Conservation (phyloP, 1,140 invertebrate genomes). For the Portunus trituberculatus region DNA sequence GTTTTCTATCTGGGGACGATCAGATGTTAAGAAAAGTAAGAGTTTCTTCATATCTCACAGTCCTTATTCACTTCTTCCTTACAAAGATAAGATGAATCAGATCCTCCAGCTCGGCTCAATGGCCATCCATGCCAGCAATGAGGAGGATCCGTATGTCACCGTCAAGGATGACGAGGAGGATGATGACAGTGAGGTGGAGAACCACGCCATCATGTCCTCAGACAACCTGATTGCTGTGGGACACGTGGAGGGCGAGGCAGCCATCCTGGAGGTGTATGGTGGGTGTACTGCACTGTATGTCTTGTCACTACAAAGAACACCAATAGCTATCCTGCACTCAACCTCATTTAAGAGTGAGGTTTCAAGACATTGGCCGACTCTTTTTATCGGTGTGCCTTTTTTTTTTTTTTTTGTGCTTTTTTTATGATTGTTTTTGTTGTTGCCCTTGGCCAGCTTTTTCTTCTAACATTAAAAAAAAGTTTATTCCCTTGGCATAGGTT, state of each 20-base stretch:
- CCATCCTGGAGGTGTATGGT: constrained; percentile 93
- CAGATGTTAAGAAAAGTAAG: not conserved
- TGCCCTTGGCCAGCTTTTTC: no score
- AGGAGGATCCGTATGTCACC: constrained; percentile 84
- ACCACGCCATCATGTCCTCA: constrained; percentile 92
- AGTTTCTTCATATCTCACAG: not conserved
- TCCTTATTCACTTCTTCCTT: not conserved
- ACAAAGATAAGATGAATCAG: constrained; percentile 50
- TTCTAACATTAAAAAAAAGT: no score
- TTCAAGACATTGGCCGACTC: no score
- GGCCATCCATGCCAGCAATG: constrained; percentile 80
- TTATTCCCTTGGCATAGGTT: no score
- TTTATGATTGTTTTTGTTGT: no score
- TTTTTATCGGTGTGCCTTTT: no score
- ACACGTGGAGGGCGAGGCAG: constrained; percentile 91
- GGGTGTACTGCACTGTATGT: constrained; percentile 78
- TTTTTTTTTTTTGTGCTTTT: no score
- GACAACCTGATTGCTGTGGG: constrained; percentile 96
- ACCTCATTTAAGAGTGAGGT: no score
- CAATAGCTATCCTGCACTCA: no score
- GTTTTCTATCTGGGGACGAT: not conserved
- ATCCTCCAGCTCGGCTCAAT: constrained; percentile 58
- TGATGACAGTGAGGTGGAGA: constrained; percentile 88
- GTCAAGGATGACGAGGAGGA: constrained; percentile 86
- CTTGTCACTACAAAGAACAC: no score